These are phyloP conservation scores for Nothobranchius furzeri DNA, from an alignment of 2,113 vertebrate species.

Conservation along the genomic window DNA sequence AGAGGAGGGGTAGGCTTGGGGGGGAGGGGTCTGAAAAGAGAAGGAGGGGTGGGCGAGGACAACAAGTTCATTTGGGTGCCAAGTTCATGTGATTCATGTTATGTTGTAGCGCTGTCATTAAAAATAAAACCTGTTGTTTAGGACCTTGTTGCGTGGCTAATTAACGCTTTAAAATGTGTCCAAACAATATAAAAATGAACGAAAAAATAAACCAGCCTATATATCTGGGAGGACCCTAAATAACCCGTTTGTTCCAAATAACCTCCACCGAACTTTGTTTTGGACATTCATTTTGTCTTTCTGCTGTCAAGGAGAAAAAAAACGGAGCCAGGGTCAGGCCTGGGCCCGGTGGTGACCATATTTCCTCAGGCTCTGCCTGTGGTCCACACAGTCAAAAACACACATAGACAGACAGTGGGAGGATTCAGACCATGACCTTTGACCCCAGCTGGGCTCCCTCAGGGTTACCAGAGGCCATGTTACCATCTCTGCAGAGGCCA, in stretches of 20 bases:
- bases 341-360: constrained; percentile 47
- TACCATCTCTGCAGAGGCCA: constrained; percentile 51
- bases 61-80: constrained; percentile 37
- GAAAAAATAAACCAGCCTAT: background rate
- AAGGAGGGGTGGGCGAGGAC: constrained; percentile 1
- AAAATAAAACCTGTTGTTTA: constrained; percentile 9
- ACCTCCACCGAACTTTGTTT: constrained; percentile 44
- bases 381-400: constrained; percentile 67
- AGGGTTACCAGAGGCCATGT: constrained; percentile 60
- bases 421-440: constrained; percentile 63
- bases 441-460: constrained; percentile 50
- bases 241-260: background rate
- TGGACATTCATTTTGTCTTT: constrained; percentile 18
- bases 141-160: background rate
- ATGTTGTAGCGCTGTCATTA: constrained; percentile 3
- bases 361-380: constrained; percentile 64
- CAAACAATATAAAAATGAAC: constrained; percentile 12
- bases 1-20: background rate
- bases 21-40: background rate
- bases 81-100: constrained; percentile 43
- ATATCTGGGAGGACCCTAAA: constrained; percentile 1
- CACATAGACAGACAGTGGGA: constrained; percentile 72
- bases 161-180: background rate
- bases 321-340: constrained; percentile 52
- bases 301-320: constrained; percentile 44